Evolutionary conservation across 2,797 vertebrate species (phyloP), one percentile per base, ranked within the genome.

Genomic region (Myotis daubentonii): DNA sequence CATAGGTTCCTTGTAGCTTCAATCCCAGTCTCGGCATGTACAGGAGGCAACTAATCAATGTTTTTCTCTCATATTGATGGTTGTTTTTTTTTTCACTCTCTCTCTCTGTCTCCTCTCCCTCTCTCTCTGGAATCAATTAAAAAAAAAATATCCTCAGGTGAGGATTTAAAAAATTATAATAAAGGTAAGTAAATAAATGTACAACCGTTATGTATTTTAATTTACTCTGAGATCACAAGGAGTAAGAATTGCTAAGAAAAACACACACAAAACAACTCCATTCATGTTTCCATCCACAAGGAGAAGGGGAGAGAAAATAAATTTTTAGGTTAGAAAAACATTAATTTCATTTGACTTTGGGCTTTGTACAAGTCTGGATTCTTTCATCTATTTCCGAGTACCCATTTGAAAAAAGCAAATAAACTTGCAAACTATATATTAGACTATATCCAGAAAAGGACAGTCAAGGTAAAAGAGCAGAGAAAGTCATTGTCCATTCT

Each of bases 321-420:
- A 53, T 44, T 28, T 1, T 81, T 85, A 41, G 28, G 53, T 80
- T 87, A 65, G 62, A 57, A 62, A 87, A 66, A 28, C 4, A 38
- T 12, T 51, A 62, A 84, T 84, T 84, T 81, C 28, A 47, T 75
- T 75, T 72, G 25, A 85, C 51, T 91, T 78, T 25, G 30, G 62
- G 30, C 66, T 94, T 33, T 76, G 16, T 55, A 47, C 3, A 75
- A 84, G 80, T 90, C n/a, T 84, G n/a, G n/a, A 84, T 93, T 90
- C 66, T 90, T 68, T 3, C 76, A 41, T 76, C 38, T 89, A 2
- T 62, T 94, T 87, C 41, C 72, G 33, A 71, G n/a, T 55, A 89
- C 47, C 1, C 53, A 15, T 75, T 94, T n/a, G 22, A 49, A 8
- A 33, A 19, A 20, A 19, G 17, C 30, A 33, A 20, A 9, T 1